These are phyloP conservation scores for Nasonia vitripennis DNA, from an alignment of 1,140 invertebrate species.

Conservation along the genomic window DNA sequence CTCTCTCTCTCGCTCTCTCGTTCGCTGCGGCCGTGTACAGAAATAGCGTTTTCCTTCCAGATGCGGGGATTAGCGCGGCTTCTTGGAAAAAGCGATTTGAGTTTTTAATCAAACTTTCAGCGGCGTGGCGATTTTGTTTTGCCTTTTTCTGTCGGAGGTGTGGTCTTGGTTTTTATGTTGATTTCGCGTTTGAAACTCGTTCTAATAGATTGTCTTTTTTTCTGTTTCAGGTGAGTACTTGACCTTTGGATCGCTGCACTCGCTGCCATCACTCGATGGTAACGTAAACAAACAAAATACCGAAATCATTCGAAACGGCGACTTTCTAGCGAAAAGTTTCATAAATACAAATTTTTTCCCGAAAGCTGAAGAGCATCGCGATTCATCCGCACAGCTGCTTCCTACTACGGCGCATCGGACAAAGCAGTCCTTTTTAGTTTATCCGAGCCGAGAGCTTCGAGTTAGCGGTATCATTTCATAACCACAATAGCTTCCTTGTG, in stretches of 20 bases:
- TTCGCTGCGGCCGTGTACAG: background rate
- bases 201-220: background rate
- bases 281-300: background rate
- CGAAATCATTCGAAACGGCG: too few relatives aligned
- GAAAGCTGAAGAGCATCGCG: background rate
- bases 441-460: background rate
- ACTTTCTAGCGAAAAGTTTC: too few relatives aligned
- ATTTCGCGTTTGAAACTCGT: background rate
- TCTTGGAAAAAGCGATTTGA: conserved; percentile 6
- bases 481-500: background rate
- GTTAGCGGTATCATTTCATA: conserved; percentile 1
- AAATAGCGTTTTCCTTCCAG: background rate
- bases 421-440: background rate
- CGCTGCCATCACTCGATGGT: background rate
- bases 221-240: conserved; percentile 16
- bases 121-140: background rate
- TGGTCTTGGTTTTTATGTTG: background rate
- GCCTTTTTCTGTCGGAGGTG: background rate
- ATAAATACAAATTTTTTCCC: too few relatives aligned
- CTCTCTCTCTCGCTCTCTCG: background rate
- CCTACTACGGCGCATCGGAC: background rate
- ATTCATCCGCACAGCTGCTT: background rate
- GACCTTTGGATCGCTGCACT: background rate
- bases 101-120: conserved; percentile 21
- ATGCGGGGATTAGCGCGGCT: conserved; percentile 3